Conservation (phyloP, 2,888 invertebrate species). For the Pollenia labialis region DNA sequence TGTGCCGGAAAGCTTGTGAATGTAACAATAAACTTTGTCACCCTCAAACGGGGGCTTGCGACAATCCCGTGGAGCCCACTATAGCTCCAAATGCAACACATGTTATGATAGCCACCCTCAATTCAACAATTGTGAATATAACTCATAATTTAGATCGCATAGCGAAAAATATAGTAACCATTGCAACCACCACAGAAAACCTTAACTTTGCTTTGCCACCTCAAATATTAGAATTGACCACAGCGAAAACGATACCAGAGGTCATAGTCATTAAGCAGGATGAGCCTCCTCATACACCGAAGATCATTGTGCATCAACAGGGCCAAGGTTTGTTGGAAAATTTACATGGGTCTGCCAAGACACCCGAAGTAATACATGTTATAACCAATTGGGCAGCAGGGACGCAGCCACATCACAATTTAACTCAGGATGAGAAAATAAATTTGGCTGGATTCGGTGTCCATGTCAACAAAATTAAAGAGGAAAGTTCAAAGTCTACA, state of each 20-base stretch:
- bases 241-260: conserved; percentile 79
- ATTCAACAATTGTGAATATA: conserved; percentile 82
- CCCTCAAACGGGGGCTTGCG: conserved; percentile 79
- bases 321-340: conserved; percentile 78
- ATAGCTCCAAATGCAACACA: conserved; percentile 79
- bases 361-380: conserved; percentile 83
- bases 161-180: conserved; percentile 80
- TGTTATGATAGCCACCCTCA: conserved; percentile 81
- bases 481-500: conserved; percentile 37
- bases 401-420: conserved; percentile 63
- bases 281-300: conserved; percentile 79
- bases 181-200: conserved; percentile 71
- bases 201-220: conserved; percentile 67
- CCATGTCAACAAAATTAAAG: conserved; percentile 46
- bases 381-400: conserved; percentile 79
- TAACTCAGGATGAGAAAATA: conserved; percentile 74
- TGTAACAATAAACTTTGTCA: conserved; percentile 79
- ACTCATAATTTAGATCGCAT: conserved; percentile 82
- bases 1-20: conserved; percentile 82
- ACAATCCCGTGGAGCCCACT: conserved; percentile 55
- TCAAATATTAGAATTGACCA: conserved; percentile 74
- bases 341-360: conserved; percentile 76
- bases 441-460: conserved; percentile 77
- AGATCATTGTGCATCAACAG: conserved; percentile 82
- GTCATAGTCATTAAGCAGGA: conserved; percentile 82